phyloP scores from a whole-genome alignment of 2,888 invertebrate genomes.

The Volucella inanis region DNA sequence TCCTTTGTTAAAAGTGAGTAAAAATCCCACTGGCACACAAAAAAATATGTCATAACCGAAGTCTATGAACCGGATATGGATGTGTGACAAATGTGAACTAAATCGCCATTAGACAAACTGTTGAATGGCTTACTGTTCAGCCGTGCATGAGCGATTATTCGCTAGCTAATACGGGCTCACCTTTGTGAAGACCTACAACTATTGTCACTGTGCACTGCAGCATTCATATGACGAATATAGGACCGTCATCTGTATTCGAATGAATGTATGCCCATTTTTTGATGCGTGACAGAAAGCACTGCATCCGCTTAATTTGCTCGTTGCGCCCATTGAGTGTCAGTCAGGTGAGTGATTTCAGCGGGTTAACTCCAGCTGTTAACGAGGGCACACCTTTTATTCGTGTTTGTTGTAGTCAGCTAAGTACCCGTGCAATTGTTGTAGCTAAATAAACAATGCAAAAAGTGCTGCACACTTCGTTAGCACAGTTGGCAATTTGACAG shows the following conservation, averaged over 20 bases:
- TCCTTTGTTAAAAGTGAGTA: not conserved
- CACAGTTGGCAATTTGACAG: constrained; percentile 32
- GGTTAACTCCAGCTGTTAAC: constrained; percentile 24
- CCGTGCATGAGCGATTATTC: constrained; percentile 46
- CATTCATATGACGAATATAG: constrained; percentile 26
- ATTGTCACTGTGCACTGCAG: constrained; percentile 8
- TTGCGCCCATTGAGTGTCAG: constrained; percentile 35
- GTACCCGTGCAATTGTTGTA: constrained; percentile 53
- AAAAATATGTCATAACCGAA: constrained; percentile 13
- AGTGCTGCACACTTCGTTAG: constrained; percentile 49
- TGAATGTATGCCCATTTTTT: constrained; percentile 7
- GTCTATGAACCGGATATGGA: constrained; percentile 17
- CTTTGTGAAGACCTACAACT: constrained; percentile 20
- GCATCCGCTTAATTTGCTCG: constrained; percentile 59
- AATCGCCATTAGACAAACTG: constrained; percentile 33
- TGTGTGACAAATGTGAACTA: constrained; percentile 32
- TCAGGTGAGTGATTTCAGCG: constrained; percentile 51
- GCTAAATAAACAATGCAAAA: constrained; percentile 33
- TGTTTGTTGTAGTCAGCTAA: constrained; percentile 36
- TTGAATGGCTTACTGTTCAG: constrained; percentile 27
- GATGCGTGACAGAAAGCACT: constrained; percentile 45
- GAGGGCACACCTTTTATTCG: constrained; percentile 43
- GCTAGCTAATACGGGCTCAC: constrained; percentile 34
- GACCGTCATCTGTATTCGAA: constrained; percentile 16
- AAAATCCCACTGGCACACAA: constrained; percentile 11